Evolutionary conservation across 2,797 vertebrate genomes (phyloP).

Genomic region (Tangara arthus): DNA sequence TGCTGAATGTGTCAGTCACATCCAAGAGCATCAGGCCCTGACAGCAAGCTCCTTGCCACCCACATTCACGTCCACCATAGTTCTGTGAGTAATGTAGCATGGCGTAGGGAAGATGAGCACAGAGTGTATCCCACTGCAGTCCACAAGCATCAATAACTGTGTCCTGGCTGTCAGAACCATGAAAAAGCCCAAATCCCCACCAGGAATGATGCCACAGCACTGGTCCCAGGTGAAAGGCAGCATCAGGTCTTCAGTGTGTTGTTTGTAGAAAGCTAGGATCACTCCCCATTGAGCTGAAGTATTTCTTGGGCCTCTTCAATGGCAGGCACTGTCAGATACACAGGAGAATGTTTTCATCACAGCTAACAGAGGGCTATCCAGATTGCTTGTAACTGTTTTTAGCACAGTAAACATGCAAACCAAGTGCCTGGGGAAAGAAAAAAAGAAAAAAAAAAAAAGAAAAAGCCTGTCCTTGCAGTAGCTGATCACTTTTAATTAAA

Average conservation of each 20-base stretch:
- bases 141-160: neutral
- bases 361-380: conserved; percentile 66
- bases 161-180: neutral
- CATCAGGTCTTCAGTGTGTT: neutral
- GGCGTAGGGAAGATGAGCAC: neutral
- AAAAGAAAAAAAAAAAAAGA: neutral
- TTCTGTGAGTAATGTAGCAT: fast-evolving
- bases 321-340: conserved; percentile 3
- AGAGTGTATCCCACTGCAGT: fast-evolving
- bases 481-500: conserved; percentile 57
- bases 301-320: neutral
- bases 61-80: neutral
- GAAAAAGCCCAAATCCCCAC: neutral
- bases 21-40: neutral
- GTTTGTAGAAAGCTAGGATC: neutral
- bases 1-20: neutral
- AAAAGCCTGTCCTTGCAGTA: conserved; percentile 2
- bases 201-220: neutral
- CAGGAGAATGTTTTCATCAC: conserved; percentile 62
- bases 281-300: neutral
- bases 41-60: neutral
- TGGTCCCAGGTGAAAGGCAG: neutral
- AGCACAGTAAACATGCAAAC: conserved; percentile 67
- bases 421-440: neutral
- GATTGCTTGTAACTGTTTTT: conserved; percentile 68